phyloP scores from a whole-genome alignment of 35 echinoderm and acorn worm genomes.

The Ophiothrix spiculata region DNA sequence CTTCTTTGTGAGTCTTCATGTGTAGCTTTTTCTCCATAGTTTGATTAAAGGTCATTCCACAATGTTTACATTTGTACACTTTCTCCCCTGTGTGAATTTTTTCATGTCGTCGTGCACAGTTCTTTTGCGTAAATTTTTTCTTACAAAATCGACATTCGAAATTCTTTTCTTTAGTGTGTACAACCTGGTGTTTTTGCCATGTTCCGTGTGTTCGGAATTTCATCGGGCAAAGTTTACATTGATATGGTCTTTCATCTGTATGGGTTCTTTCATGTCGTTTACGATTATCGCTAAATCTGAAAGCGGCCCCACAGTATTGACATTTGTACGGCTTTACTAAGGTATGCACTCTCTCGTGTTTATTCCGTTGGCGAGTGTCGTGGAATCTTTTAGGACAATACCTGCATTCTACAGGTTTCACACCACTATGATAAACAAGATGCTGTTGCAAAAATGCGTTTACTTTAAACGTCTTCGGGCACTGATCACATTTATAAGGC shows the following conservation, averaged over 20 bases:
- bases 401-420: background rate
- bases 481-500: background rate
- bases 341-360: background rate
- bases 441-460: background rate
- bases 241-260: background rate
- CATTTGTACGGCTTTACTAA: background rate
- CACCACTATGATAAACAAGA: background rate
- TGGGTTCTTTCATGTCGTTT: background rate
- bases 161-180: background rate
- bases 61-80: background rate
- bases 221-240: background rate
- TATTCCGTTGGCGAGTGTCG: background rate
- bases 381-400: background rate
- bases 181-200: background rate
- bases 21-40: background rate
- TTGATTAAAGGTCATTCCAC: background rate
- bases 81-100: background rate
- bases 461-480: background rate
- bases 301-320: background rate
- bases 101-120: background rate
- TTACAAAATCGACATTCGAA: background rate
- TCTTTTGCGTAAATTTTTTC: background rate
- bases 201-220: background rate
- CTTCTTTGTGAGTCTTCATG: background rate
- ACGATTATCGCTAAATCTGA: background rate